A percentile compares a stretch with the other conserved stretches of the same genome.
phyloP scores from a whole-genome alignment of 2,113 vertebrate species.

The Connochaetes taurinus region DNA sequence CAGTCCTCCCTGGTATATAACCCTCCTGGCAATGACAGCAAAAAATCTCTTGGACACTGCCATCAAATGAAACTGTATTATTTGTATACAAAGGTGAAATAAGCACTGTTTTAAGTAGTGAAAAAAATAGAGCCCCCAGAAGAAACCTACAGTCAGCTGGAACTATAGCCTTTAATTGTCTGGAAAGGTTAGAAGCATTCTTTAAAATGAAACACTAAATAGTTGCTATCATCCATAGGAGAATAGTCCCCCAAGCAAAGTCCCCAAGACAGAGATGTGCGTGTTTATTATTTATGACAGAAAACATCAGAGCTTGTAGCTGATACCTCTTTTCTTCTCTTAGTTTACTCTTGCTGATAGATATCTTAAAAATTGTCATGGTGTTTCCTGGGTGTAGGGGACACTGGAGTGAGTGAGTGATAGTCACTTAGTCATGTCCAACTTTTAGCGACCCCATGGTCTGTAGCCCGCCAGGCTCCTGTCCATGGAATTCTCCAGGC shows the following conservation, averaged over 20 bases:
- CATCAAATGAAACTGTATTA: not conserved
- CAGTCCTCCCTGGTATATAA: not conserved
- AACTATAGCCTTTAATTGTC: not conserved
- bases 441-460: not conserved
- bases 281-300: not conserved
- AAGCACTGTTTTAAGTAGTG: not conserved
- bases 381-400: not conserved
- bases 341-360: not conserved
- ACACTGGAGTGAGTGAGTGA: not conserved
- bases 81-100: not conserved
- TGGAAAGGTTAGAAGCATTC: not conserved
- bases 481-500: not conserved
- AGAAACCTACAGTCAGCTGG: conserved; percentile 8
- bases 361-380: not conserved
- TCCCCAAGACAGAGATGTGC: not conserved
- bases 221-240: accelerated
- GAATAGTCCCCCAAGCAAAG: too few relatives aligned
- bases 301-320: not conserved
- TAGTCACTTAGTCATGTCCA: not conserved
- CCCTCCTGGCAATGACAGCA: not conserved
- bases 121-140: not conserved
- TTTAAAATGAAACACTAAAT: not conserved
- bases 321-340: not conserved
- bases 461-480: not conserved
- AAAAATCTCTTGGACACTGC: not conserved